A percentile compares a stretch with the other conserved stretches of the same genome.
Conservation (phyloP, 2,113 vertebrate species). For the Columbina picui region DNA sequence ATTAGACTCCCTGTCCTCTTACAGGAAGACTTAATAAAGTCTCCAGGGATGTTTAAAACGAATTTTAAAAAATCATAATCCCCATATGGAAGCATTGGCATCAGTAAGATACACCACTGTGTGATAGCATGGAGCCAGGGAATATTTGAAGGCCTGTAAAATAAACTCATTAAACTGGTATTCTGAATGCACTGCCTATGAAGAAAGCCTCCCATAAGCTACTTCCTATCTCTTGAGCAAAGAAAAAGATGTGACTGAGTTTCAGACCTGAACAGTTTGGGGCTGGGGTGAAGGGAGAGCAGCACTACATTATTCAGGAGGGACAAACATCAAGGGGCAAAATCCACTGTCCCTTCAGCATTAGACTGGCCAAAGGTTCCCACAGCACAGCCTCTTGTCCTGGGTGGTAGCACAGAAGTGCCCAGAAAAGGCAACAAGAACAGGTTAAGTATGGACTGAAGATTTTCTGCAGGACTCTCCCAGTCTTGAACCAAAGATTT, state of each 20-base stretch:
- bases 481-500: not conserved
- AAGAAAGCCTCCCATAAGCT: not conserved
- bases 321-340: not conserved
- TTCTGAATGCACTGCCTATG: conserved; percentile 17
- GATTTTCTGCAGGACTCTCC: not conserved
- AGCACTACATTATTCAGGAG: rapidly evolving
- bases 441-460: not conserved
- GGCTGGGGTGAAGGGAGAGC: not conserved
- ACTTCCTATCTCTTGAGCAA: not conserved
- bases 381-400: not conserved
- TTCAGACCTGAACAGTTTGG: not conserved
- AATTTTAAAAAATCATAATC: not conserved
- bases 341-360: not conserved
- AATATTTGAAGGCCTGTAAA: conserved; percentile 28
- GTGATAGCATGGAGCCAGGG: conserved; percentile 15
- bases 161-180: not conserved
- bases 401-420: not conserved
- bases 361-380: not conserved
- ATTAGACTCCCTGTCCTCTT: conserved; percentile 42
- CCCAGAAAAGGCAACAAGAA: not conserved
- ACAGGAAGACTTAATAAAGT: conserved; percentile 52
- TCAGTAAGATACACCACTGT: not conserved
- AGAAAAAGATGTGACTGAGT: not conserved
- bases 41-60: conserved; percentile 50
- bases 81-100: not conserved